These are phyloP conservation scores for Diphyllodes magnificus DNA, from an alignment of 2,113 vertebrate species.

Conservation along the genomic window DNA sequence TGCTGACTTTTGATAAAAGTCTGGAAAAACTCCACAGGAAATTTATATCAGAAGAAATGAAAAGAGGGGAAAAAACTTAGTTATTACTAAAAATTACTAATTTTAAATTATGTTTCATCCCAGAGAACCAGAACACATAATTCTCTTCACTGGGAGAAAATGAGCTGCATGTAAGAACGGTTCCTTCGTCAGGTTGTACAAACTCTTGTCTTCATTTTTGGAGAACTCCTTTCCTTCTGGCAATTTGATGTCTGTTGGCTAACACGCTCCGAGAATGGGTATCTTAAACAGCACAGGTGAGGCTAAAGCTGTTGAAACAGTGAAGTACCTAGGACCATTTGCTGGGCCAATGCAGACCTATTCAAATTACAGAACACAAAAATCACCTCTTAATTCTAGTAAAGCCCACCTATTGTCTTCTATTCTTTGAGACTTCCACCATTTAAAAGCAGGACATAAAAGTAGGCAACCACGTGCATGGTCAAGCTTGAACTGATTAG, in stretches of 20 bases:
- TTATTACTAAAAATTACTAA: background rate
- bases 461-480: background rate
- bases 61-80: background rate
- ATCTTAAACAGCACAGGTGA: fast-evolving
- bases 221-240: background rate
- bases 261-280: background rate
- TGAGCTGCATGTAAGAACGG: background rate
- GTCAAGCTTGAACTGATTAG: background rate
- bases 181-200: background rate
- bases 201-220: background rate
- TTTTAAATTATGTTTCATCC: background rate
- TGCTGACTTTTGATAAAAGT: background rate
- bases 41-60: background rate
- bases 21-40: background rate
- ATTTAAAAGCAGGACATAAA: background rate
- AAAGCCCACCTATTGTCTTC: background rate
- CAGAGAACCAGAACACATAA: background rate
- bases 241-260: background rate
- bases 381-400: background rate
- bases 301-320: background rate
- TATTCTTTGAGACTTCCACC: background rate
- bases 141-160: background rate
- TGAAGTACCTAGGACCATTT: background rate
- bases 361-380: background rate
- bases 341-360: background rate